phyloP scores from a whole-genome alignment of 1,140 invertebrate genomes.

The Caligus rogercresseyi region DNA sequence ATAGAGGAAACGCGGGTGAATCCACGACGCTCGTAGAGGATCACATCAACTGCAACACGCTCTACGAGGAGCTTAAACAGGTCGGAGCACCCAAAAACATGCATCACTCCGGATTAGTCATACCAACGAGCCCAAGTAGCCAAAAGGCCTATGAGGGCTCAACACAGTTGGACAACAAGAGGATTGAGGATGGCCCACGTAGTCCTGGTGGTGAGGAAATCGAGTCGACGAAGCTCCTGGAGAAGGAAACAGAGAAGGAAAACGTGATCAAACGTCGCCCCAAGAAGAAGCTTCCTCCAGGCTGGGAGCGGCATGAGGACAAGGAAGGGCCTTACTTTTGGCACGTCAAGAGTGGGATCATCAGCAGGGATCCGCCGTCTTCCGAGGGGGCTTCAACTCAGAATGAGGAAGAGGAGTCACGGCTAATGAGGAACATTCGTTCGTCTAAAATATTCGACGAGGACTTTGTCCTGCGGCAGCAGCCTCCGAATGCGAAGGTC shows the following conservation, averaged over 20 bases:
- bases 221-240: neutral
- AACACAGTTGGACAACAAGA: constrained; percentile 1
- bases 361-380: constrained; percentile 71
- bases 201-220: neutral
- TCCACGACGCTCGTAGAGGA: neutral
- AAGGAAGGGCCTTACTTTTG: constrained; percentile 79
- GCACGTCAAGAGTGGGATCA: constrained; percentile 95
- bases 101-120: neutral
- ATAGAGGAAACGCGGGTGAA: neutral
- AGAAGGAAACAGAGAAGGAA: neutral
- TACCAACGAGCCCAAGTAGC: neutral
- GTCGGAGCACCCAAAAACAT: neutral
- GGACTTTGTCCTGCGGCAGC: neutral
- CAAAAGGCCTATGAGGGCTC: neutral
- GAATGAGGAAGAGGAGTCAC: constrained; percentile 31
- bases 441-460: constrained; percentile 13
- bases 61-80: neutral
- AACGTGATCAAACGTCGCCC: neutral
- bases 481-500: neutral
- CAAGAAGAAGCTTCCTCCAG: constrained; percentile 43
- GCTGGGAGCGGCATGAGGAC: constrained; percentile 68
- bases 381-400: constrained; percentile 25
- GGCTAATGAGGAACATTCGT: constrained; percentile 9
- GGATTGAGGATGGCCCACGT: constrained; percentile 7
- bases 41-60: neutral